These are phyloP conservation scores for Melanotaenia trifasciata DNA, from an alignment of 2,797 vertebrate species.

Conservation along the genomic window DNA sequence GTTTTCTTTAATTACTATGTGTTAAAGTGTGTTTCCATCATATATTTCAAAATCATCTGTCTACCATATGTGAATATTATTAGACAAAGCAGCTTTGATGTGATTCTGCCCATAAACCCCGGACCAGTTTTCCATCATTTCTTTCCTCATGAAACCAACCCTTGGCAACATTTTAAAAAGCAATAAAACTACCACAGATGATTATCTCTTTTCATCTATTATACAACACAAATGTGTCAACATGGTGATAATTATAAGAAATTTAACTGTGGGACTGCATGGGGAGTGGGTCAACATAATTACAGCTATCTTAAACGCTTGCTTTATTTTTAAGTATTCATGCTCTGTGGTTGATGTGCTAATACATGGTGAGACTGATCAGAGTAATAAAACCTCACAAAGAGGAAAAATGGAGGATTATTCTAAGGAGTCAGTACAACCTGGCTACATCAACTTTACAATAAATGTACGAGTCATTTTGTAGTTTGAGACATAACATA, in stretches of 20 bases:
- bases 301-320: constrained; percentile 74
- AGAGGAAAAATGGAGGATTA: constrained; percentile 69
- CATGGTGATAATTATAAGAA: constrained; percentile 73
- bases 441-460: constrained; percentile 23
- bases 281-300: constrained; percentile 71
- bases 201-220: constrained; percentile 71
- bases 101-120: constrained; percentile 25
- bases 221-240: constrained; percentile 75
- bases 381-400: constrained; percentile 62
- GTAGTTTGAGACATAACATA: constrained; percentile 11
- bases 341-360: constrained; percentile 72
- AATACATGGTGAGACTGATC: constrained; percentile 64
- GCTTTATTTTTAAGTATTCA: constrained; percentile 85
- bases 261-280: constrained; percentile 59
- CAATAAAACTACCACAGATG: constrained; percentile 61
- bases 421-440: constrained; percentile 41
- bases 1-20: background rate
- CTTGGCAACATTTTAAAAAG: constrained; percentile 51
- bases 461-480: constrained; percentile 4
- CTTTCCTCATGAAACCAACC: constrained; percentile 10
- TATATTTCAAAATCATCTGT: constrained; percentile 29
- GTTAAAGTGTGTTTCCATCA: constrained; percentile 5
- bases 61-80: constrained; percentile 24
- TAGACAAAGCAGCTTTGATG: constrained; percentile 28
- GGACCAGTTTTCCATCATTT: constrained; percentile 17